These are phyloP conservation scores for Ctenomys sociabilis DNA, from an alignment of 2,113 vertebrate genomes.

Conservation along the genomic window DNA sequence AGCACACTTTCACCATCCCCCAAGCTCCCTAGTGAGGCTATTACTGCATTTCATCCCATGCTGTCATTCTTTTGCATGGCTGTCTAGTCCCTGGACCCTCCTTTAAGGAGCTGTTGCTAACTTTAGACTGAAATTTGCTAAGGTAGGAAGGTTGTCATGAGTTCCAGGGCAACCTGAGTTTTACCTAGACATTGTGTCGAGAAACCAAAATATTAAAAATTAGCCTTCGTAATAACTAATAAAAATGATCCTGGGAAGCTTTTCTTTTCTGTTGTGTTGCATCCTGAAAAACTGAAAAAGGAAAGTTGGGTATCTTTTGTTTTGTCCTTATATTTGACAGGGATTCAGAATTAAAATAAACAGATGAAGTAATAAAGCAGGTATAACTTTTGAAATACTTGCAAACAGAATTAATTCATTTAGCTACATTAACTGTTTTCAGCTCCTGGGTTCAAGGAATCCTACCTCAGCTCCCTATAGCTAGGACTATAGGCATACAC, in stretches of 20 bases:
- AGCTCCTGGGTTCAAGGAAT: not conserved
- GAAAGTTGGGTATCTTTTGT: conserved; percentile 8
- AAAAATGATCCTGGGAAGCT: not conserved
- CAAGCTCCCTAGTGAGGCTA: not conserved
- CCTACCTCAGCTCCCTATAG: not conserved
- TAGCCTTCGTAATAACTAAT: not conserved
- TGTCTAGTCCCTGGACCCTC: not conserved
- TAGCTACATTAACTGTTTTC: not conserved
- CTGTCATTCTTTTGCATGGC: not conserved
- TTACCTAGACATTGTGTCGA: not conserved
- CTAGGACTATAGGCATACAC: not conserved
- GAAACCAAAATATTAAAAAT: not conserved
- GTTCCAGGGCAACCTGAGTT: not conserved
- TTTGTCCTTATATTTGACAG: conserved; percentile 44
- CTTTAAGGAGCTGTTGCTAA: not conserved
- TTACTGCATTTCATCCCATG: conserved; percentile 1
- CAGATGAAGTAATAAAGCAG: not conserved
- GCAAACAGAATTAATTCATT: not conserved
- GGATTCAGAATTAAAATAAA: conserved; percentile 15
- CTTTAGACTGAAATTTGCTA: conserved; percentile 5
- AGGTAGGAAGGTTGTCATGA: not conserved
- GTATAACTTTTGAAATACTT: conserved; percentile 38
- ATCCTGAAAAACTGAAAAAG: conserved; percentile 40
- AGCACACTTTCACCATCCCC: not conserved
- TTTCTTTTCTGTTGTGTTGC: not conserved